Percentiles rank a stretch among this genome's conserved stretches.
These are phyloP conservation scores for Lycocorax pyrrhopterus DNA, from an alignment of 2,113 vertebrate species.

Conservation along the genomic window DNA sequence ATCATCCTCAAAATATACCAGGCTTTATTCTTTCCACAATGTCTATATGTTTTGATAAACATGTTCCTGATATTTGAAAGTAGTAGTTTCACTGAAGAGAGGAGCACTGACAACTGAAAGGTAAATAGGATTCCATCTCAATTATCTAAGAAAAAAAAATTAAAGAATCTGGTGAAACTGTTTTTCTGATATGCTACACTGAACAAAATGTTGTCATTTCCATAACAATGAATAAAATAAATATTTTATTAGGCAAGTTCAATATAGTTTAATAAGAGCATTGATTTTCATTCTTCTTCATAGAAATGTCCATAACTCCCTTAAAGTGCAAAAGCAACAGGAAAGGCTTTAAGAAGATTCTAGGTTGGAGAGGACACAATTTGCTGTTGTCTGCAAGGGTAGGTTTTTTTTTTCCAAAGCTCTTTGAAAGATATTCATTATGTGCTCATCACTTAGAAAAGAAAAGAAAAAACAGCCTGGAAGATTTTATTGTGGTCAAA, in stretches of 20 bases:
- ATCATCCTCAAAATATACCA: not conserved
- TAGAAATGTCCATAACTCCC: not conserved
- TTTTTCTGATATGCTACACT: not conserved
- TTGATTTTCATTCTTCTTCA: not conserved
- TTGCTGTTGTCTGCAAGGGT: not conserved
- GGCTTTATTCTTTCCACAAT: not conserved
- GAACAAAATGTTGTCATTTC: not conserved
- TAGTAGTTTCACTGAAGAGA: not conserved
- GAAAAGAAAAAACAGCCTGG: not conserved
- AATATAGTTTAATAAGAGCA: not conserved
- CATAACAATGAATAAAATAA: not conserved
- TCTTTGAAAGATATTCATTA: not conserved
- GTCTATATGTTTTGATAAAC: not conserved
- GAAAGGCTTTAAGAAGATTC: not conserved
- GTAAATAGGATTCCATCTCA: not conserved
- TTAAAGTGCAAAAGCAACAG: not conserved
- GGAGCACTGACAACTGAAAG: not conserved
- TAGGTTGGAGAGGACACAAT: not conserved
- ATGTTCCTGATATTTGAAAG: not conserved
- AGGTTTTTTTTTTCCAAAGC: not conserved
- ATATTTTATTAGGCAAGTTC: not conserved
- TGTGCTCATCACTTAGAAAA: not conserved
- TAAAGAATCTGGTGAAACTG: not conserved
- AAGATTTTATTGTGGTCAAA: not conserved
- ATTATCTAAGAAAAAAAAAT: not conserved